Percentiles rank a stretch among this genome's conserved stretches.
Conservation (phyloP, 1,140 invertebrate genomes). For the Ganaspis sp. region DNA sequence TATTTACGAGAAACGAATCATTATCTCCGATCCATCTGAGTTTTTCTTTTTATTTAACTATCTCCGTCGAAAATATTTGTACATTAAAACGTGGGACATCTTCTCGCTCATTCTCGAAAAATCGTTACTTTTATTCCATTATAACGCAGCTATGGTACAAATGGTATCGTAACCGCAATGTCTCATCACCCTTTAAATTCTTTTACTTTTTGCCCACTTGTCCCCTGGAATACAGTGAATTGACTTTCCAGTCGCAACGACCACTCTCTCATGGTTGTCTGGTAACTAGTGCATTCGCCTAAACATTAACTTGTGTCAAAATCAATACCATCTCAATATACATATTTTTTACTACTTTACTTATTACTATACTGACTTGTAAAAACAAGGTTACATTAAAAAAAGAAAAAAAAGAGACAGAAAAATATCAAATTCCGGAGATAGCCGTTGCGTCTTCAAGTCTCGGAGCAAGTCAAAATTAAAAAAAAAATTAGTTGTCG, state of each 20-base stretch:
- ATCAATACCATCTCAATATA: not conserved
- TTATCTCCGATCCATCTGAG: slow-evolving; percentile 65
- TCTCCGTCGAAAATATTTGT: slow-evolving; percentile 75
- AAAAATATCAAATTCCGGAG: not conserved
- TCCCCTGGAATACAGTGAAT: not conserved
- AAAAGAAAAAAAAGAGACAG: not conserved
- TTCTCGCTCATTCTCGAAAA: slow-evolving; percentile 68
- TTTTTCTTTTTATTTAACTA: slow-evolving; percentile 69
- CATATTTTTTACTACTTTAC: not conserved
- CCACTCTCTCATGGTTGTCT: slow-evolving; percentile 30
- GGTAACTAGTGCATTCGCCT: slow-evolving; percentile 13
- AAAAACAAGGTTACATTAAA: not conserved
- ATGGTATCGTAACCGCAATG: slow-evolving; percentile 71
- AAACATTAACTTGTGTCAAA: not conserved
- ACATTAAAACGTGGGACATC: slow-evolving; percentile 73
- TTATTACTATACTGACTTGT: not conserved
- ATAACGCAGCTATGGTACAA: slow-evolving; percentile 71
- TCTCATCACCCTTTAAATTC: slow-evolving; percentile 64
- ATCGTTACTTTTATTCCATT: slow-evolving; percentile 71
- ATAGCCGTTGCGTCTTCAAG: not conserved
- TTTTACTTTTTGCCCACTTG: slow-evolving; percentile 27
- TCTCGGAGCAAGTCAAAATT: slow-evolving; percentile 10
- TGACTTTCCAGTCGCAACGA: slow-evolving; percentile 49
- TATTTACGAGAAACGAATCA: slow-evolving; percentile 58
- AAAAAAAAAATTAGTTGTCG: slow-evolving; percentile 2